phyloP scores from a whole-genome alignment of 2,888 invertebrate genomes.

The Agrochola circellaris region DNA sequence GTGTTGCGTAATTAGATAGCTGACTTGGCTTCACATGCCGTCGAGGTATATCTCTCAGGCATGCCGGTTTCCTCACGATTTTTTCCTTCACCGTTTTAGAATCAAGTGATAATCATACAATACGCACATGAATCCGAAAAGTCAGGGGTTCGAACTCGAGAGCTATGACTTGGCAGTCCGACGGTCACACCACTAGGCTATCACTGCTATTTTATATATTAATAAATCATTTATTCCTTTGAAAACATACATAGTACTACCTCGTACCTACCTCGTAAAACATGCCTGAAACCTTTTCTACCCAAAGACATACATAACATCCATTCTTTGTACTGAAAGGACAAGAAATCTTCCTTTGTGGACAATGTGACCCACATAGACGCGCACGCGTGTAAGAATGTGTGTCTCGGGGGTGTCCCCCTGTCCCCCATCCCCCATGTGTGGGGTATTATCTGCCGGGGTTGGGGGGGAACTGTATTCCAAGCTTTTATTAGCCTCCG shows the following conservation, averaged over 20 bases:
- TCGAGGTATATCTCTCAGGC: too few species aligned
- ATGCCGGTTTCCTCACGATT: too few species aligned
- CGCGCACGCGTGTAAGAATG: conserved; percentile 87
- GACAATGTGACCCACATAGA: conserved; percentile 86
- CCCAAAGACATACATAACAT: conserved; percentile 8
- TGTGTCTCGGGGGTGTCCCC: conserved; percentile 79
- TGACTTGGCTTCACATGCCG: too few species aligned
- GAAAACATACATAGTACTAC: neutral
- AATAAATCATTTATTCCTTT: neutral
- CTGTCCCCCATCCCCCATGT: conserved; percentile 65
- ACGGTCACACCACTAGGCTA: too few species aligned
- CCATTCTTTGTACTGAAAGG: conserved; percentile 55
- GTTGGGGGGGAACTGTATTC: conserved; percentile 67
- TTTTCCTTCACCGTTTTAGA: too few species aligned
- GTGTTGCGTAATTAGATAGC: too few species aligned
- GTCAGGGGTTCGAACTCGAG: too few species aligned
- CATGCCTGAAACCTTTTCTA: conserved; percentile 18
- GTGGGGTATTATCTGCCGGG: conserved; percentile 77
- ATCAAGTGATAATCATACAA: too few species aligned
- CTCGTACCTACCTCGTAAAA: conserved; percentile 12
- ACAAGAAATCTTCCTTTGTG: conserved; percentile 71
- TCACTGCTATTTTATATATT: too few species aligned
- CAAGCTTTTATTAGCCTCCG: conserved; percentile 70
- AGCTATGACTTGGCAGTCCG: too few species aligned
- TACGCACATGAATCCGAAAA: too few species aligned